Evolutionary conservation across 2,113 vertebrate species (phyloP).

Genomic region (Bambusicola thoracicus): DNA sequence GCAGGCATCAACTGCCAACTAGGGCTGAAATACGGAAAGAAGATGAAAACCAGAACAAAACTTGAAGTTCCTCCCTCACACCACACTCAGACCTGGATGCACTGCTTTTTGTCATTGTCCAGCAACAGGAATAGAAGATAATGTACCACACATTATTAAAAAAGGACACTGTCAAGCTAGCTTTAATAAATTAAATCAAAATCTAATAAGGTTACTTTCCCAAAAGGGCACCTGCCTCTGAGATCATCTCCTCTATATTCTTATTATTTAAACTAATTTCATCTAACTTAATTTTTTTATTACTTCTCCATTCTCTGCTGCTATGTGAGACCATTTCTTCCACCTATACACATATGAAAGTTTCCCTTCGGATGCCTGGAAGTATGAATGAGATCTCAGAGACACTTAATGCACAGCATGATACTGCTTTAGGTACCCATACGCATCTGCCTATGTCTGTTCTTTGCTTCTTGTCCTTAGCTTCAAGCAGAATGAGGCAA

Average conservation of each 20-base stretch:
- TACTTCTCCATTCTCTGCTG: conserved; percentile 36
- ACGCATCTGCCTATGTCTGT: not conserved
- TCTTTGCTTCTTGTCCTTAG: not conserved
- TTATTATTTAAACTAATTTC: conserved; percentile 67
- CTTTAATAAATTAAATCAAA: conserved; percentile 59
- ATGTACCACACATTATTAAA: conserved; percentile 37
- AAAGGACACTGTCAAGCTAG: conserved; percentile 30
- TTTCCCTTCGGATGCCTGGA: not conserved
- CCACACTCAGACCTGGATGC: not conserved
- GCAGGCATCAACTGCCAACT: not conserved
- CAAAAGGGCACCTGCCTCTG: conserved; percentile 63
- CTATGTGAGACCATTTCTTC: not conserved
- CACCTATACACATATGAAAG: not conserved
- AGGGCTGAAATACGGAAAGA: not conserved
- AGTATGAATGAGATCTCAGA: not conserved
- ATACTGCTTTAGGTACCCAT: not conserved
- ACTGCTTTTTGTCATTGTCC: conserved; percentile 37
- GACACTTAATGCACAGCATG: not conserved
- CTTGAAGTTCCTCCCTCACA: not conserved
- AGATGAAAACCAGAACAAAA: conserved; percentile 26
- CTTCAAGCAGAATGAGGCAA: not conserved
- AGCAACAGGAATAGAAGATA: conserved; percentile 29
- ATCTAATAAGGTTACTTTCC: conserved; percentile 65
- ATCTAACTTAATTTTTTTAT: conserved; percentile 63
- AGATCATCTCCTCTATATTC: conserved; percentile 64